Conservation (phyloP, 1,140 invertebrate genomes). For the Trichogramma pretiosum region DNA sequence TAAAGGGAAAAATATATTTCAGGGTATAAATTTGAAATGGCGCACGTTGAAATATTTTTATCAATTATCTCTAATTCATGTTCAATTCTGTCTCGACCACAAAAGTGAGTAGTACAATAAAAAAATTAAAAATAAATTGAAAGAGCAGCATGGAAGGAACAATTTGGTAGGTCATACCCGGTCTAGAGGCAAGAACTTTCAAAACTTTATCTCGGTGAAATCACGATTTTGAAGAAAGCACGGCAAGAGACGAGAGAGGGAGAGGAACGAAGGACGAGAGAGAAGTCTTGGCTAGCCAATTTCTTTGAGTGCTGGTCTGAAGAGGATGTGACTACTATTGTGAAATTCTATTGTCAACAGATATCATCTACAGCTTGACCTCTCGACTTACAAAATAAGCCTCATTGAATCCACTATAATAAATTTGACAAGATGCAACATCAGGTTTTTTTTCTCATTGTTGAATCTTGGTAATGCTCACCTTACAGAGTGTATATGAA, state of each 20-base stretch:
- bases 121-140: constrained; percentile 13
- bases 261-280: constrained; percentile 27
- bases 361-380: constrained; percentile 34
- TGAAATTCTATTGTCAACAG: constrained; percentile 35
- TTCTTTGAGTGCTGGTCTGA: constrained; percentile 36
- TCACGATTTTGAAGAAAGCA: constrained; percentile 12
- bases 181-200: constrained; percentile 29
- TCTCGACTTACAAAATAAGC: constrained; percentile 23
- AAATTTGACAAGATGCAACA: not conserved
- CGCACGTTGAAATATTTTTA: too few species aligned
- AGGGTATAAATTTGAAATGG: too few species aligned
- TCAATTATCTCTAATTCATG: too few species aligned
- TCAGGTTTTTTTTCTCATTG: too few species aligned
- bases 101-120: constrained; percentile 12
- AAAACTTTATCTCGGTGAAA: constrained; percentile 29
- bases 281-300: constrained; percentile 38
- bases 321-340: constrained; percentile 24
- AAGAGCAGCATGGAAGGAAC: not conserved
- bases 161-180: constrained; percentile 22
- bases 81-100: too few species aligned
- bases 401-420: not conserved
- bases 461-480: too few species aligned
- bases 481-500: too few species aligned
- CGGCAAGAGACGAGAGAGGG: not conserved
- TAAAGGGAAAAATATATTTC: too few species aligned